These are phyloP conservation scores for Megaustenia siamemsis DNA, from an alignment of 2,888 invertebrate genomes.

Conservation along the genomic window DNA sequence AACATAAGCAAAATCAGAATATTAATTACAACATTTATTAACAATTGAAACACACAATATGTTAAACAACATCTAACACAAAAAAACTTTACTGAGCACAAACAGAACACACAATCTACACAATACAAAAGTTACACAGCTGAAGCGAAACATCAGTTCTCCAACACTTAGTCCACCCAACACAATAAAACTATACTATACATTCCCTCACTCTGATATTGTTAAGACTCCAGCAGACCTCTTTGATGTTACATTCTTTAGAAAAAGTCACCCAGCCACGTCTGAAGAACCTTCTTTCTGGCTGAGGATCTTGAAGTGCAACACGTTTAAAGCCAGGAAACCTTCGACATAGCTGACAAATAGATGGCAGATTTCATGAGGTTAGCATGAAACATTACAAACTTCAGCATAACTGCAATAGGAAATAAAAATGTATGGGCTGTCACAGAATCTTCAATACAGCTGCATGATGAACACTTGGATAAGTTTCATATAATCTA, in stretches of 20 bases:
- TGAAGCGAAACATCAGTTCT: not conserved
- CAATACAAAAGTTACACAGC: not conserved
- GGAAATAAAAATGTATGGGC: too few species aligned
- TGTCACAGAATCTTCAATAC: too few species aligned
- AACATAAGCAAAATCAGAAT: too few species aligned
- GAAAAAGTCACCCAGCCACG: constrained; percentile 99
- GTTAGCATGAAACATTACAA: too few species aligned
- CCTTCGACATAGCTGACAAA: constrained; percentile 87
- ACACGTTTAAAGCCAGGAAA: constrained; percentile 94
- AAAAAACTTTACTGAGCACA: not conserved
- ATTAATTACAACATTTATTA: too few species aligned
- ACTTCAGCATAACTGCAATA: too few species aligned
- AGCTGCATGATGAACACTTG: too few species aligned
- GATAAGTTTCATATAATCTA: too few species aligned
- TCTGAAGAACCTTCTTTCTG: constrained; percentile 96
- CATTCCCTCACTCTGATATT: constrained; percentile 87
- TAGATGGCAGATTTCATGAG: not conserved
- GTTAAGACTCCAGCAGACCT: constrained; percentile 99
- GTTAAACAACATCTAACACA: too few species aligned
- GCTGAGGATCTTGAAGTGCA: constrained; percentile 97
- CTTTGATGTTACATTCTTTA: constrained; percentile 97
- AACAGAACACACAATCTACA: not conserved
- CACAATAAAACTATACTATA: not conserved
- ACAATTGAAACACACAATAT: too few species aligned
- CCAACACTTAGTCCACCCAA: not conserved